Conservation (phyloP, 2,113 vertebrate genomes). For the Oreotrochilus melanogaster region DNA sequence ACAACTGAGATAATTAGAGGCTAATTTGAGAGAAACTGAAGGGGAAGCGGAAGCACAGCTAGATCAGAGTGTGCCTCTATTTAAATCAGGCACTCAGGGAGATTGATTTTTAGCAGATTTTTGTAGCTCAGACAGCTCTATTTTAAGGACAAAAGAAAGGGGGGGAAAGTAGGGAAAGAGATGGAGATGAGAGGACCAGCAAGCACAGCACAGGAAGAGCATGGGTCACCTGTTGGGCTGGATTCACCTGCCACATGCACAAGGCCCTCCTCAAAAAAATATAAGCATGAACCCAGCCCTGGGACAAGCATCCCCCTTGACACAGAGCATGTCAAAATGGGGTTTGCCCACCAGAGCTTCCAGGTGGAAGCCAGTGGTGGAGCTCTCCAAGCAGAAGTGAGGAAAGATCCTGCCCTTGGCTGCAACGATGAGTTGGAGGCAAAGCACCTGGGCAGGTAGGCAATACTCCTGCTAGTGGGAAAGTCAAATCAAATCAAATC, state of each 20-base stretch:
- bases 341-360: not conserved
- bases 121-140: not conserved
- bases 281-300: fast-evolving
- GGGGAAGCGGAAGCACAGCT: not conserved
- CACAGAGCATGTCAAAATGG: not conserved
- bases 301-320: not conserved
- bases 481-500: not conserved
- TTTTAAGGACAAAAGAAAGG: not conserved
- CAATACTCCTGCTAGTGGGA: not conserved
- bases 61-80: not conserved
- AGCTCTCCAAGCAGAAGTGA: not conserved
- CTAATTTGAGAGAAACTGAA: conserved; percentile 23
- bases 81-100: not conserved
- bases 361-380: not conserved
- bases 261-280: not conserved
- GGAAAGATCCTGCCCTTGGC: not conserved
- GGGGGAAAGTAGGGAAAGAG: not conserved
- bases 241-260: fast-evolving
- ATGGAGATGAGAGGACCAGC: not conserved
- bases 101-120: not conserved
- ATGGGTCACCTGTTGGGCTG: not conserved
- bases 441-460: not conserved
- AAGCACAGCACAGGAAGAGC: fast-evolving
- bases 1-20: conserved; percentile 57
- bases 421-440: not conserved